Conservation (phyloP, 1,140 invertebrate genomes). For the Heliconius melpomene region DNA sequence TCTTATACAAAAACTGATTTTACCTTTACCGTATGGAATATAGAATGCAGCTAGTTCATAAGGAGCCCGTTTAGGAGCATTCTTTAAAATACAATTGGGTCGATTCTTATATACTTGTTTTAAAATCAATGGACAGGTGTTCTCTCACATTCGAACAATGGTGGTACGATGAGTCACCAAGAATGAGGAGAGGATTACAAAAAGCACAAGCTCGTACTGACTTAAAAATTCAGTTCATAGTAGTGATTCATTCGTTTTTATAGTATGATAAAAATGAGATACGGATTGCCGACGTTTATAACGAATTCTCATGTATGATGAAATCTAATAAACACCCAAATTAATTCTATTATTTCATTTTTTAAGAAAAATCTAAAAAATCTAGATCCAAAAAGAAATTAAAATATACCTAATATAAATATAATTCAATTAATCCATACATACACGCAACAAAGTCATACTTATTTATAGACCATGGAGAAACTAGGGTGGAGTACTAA, state of each 20-base stretch:
- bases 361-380: too few species aligned
- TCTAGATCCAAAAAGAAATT: too few species aligned
- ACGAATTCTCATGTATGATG: too few species aligned
- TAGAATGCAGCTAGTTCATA: conserved; percentile 38
- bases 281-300: too few species aligned
- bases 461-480: neutral
- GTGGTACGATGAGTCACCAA: conserved; percentile 36
- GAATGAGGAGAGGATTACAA: neutral
- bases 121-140: conserved; percentile 39
- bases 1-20: conserved; percentile 39
- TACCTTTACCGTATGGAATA: conserved; percentile 35
- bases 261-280: too few species aligned
- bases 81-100: conserved; percentile 40
- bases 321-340: too few species aligned
- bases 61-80: conserved; percentile 37
- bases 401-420: too few species aligned
- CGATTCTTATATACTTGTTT: conserved; percentile 37
- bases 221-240: neutral
- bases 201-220: neutral
- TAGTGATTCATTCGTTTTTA: neutral
- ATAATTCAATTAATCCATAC: too few species aligned
- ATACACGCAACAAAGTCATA: too few species aligned
- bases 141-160: conserved; percentile 32
- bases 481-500: neutral
- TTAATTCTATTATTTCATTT: too few species aligned